phyloP scores from a whole-genome alignment of 2,888 invertebrate genomes.

The Eurytoma adleriae region DNA sequence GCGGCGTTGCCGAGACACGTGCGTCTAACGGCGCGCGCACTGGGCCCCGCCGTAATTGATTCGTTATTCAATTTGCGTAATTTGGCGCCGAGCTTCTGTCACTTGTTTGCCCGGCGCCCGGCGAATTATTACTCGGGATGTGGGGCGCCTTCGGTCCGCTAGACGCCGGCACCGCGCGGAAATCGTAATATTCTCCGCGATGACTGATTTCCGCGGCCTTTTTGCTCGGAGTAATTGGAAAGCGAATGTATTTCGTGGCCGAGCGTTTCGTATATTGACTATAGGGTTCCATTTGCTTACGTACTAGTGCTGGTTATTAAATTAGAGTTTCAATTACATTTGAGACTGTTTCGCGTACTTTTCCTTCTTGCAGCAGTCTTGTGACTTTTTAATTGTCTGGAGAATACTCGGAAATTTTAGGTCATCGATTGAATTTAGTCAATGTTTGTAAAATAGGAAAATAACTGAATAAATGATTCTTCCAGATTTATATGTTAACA shows the following conservation, averaged over 20 bases:
- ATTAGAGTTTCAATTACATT: background rate
- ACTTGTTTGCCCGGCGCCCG: constrained; percentile 22
- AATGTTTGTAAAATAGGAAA: too few relatives aligned
- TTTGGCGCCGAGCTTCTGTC: constrained; percentile 55
- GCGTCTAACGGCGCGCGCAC: constrained; percentile 60
- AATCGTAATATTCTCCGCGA: constrained; percentile 23
- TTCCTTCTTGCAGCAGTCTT: background rate
- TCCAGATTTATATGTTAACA: too few relatives aligned
- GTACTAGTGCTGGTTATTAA: background rate
- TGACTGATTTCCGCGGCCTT: constrained; percentile 19
- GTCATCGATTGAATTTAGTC: too few relatives aligned
- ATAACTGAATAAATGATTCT: too few relatives aligned
- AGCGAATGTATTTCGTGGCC: background rate
- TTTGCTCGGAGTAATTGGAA: background rate
- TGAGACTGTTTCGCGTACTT: background rate
- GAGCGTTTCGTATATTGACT: background rate
- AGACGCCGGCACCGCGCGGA: constrained; percentile 12
- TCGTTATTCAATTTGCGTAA: constrained; percentile 69
- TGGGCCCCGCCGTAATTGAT: constrained; percentile 64
- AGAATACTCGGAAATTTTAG: too few relatives aligned
- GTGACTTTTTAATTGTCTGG: background rate
- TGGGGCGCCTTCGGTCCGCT: background rate
- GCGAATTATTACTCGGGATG: background rate
- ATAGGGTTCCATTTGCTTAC: background rate
- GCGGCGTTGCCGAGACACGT: constrained; percentile 57